Evolutionary conservation across 1,140 invertebrate genomes (phyloP).

Genomic region (Pogonomyrmex californicus): DNA sequence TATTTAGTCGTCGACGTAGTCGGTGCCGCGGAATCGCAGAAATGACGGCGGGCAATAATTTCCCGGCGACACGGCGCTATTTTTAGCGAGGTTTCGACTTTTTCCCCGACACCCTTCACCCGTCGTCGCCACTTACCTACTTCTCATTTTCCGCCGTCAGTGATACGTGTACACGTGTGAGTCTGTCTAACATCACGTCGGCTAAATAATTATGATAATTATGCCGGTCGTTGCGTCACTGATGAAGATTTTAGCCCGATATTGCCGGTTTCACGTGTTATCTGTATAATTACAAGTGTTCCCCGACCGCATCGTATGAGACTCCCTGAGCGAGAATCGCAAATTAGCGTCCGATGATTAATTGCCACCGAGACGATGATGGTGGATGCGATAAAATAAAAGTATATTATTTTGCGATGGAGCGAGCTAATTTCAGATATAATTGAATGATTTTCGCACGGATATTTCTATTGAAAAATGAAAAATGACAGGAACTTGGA

Average conservation of each 20-base stretch:
- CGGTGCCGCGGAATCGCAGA: conserved; percentile 48
- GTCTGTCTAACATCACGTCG: conserved; percentile 22
- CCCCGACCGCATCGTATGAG: background rate
- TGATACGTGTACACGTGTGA: background rate
- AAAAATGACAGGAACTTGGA: background rate
- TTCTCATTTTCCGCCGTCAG: conserved; percentile 35
- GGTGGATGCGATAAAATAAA: background rate
- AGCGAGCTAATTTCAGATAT: background rate
- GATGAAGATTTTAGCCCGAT: conserved; percentile 32
- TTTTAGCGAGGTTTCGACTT: conserved; percentile 43
- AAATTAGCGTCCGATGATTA: conserved; percentile 19
- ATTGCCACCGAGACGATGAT: conserved; percentile 6
- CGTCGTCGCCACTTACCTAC: conserved; percentile 40
- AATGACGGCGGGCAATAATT: conserved; percentile 64
- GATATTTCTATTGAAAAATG: background rate
- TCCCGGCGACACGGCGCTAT: conserved; percentile 39
- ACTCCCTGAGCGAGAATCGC: background rate
- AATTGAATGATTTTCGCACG: background rate
- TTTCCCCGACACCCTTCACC: conserved; percentile 13
- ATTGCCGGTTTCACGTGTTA: conserved; percentile 25
- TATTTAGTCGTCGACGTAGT: conserved; percentile 70
- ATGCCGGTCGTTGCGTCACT: background rate
- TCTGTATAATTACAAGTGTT: conserved; percentile 45
- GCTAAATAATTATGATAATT: conserved; percentile 62
- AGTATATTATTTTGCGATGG: background rate